Evolutionary conservation across 2,113 vertebrate genomes (phyloP).

Genomic region (Chiloscyllium plagiosum): DNA sequence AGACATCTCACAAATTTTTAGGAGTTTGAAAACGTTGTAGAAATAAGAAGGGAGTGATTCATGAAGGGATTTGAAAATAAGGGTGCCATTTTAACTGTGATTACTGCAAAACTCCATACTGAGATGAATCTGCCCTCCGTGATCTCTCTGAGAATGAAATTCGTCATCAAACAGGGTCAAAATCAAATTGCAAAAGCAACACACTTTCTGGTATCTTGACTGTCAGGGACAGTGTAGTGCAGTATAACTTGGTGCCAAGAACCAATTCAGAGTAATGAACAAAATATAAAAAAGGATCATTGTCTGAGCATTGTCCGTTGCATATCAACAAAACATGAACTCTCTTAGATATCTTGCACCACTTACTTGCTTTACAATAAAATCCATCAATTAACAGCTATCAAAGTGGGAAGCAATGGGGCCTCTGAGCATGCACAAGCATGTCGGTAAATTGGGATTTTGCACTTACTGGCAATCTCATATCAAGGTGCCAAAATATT

Average conservation of each 20-base stretch:
- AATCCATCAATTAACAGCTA: neutral
- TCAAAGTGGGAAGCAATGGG: neutral
- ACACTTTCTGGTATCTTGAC: neutral
- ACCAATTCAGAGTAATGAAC: neutral
- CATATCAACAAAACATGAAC: neutral
- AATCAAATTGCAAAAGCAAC: neutral
- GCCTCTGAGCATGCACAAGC: neutral
- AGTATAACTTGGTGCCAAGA: neutral
- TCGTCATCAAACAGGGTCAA: neutral
- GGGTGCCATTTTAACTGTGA: no score
- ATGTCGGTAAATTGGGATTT: neutral
- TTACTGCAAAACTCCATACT: neutral
- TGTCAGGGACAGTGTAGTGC: neutral
- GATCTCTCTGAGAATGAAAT: neutral
- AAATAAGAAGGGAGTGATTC: no score
- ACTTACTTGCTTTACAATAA: neutral
- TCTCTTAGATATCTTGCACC: neutral
- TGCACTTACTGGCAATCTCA: neutral
- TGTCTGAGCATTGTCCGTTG: neutral
- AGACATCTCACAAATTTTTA: no score
- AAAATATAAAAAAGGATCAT: neutral
- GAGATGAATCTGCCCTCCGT: neutral
- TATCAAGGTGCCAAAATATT: neutral
- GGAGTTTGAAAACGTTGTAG: no score
- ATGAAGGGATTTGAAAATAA: neutral